Conservation (phyloP, 2,797 vertebrate genomes). For the Phyllotis vaccarum region DNA sequence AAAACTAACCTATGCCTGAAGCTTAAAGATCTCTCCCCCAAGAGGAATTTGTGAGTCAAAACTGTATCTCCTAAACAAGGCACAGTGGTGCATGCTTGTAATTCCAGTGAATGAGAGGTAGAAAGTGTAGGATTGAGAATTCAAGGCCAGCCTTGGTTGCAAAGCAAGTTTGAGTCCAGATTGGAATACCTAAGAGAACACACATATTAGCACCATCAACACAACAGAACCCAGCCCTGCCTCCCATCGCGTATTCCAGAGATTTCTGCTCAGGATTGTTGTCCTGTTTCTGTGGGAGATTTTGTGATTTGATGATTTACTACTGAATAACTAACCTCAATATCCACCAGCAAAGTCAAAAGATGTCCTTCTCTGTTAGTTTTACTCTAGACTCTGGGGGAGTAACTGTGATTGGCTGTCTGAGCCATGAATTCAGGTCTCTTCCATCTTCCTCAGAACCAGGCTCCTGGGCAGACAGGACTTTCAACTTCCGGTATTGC, state of each 20-base stretch:
- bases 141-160: background rate
- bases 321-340: background rate
- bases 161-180: background rate
- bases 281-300: background rate
- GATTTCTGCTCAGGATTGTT: background rate
- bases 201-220: background rate
- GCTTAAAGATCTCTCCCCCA: background rate
- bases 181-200: background rate
- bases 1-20: background rate
- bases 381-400: background rate
- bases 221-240: background rate
- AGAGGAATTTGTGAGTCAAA: background rate
- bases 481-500: background rate
- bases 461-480: background rate
- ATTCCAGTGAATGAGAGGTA: background rate
- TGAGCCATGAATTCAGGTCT: background rate
- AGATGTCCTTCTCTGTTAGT: background rate
- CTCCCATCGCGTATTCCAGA: background rate
- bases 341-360: background rate
- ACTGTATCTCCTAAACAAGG: background rate
- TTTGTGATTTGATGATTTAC: background rate
- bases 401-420: background rate
- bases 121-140: background rate
- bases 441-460: background rate
- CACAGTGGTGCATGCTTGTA: background rate